phyloP scores from a whole-genome alignment of 2,888 invertebrate species.

The Agrochola macilenta region DNA sequence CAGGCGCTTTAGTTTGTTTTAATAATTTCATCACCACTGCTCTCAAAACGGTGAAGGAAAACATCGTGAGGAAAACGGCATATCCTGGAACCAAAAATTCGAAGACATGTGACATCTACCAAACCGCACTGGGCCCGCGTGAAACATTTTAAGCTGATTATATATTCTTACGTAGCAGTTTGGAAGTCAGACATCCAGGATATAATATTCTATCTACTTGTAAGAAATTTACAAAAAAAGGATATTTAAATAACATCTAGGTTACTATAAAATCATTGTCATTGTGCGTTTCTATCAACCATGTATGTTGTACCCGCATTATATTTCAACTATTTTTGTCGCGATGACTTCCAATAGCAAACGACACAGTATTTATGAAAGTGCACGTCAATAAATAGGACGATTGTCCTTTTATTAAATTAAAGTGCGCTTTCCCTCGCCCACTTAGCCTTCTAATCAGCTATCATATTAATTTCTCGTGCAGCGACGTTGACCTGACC shows the following conservation, averaged over 20 bases:
- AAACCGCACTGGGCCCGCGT: too few relatives aligned
- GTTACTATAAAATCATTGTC: slow-evolving; percentile 10
- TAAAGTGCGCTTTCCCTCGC: slow-evolving; percentile 79
- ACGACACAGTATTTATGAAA: slow-evolving; percentile 74
- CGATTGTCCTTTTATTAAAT: slow-evolving; percentile 77
- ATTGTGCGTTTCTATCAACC: slow-evolving; percentile 12
- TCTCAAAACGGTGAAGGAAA: too few relatives aligned
- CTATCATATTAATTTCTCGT: slow-evolving; percentile 65
- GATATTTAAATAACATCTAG: not conserved
- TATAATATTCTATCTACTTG: too few relatives aligned
- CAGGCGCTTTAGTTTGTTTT: too few relatives aligned
- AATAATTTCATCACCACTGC: too few relatives aligned
- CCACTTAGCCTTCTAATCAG: slow-evolving; percentile 79
- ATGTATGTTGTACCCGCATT: slow-evolving; percentile 32
- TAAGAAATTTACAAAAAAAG: not conserved
- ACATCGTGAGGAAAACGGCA: too few relatives aligned
- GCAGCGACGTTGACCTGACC: slow-evolving; percentile 70
- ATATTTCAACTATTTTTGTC: slow-evolving; percentile 39
- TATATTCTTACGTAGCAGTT: too few relatives aligned
- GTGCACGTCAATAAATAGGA: slow-evolving; percentile 68
- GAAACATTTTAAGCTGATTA: too few relatives aligned
- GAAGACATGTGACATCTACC: too few relatives aligned
- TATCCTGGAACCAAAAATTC: too few relatives aligned
- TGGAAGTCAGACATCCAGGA: not conserved
- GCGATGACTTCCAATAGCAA: slow-evolving; percentile 59